Conservation (phyloP, 2,888 invertebrate genomes). For the Synergus gifuensis region DNA sequence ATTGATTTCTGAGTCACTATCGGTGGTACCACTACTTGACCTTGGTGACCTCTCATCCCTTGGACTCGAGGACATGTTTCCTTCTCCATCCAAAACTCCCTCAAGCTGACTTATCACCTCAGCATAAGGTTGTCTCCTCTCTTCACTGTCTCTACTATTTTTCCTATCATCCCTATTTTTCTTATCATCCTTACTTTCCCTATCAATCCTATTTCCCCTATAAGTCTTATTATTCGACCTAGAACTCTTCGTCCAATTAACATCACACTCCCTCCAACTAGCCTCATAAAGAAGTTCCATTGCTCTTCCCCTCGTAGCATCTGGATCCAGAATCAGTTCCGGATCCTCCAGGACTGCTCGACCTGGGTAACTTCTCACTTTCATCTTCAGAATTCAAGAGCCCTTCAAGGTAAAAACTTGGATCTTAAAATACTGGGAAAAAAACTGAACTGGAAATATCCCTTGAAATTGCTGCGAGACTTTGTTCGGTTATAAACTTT, state of each 20-base stretch:
- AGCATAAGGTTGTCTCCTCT: conserved; percentile 59
- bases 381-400: conserved; percentile 79
- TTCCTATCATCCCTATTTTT: conserved; percentile 47
- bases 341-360: conserved; percentile 85
- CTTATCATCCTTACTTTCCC: conserved; percentile 45
- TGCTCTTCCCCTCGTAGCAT: conserved; percentile 83
- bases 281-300: conserved; percentile 91
- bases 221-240: conserved; percentile 48
- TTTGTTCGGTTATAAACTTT: conserved; percentile 29
- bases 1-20: conserved; percentile 68
- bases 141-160: conserved; percentile 39
- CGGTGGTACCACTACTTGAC: conserved; percentile 68
- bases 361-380: conserved; percentile 91
- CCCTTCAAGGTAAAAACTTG: not conserved
- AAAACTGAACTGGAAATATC: not conserved
- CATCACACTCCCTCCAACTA: conserved; percentile 86
- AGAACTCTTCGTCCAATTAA: conserved; percentile 69
- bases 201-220: conserved; percentile 40
- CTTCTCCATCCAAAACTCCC: conserved; percentile 62
- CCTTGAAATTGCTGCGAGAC: not conserved
- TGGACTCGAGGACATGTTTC: conserved; percentile 38
- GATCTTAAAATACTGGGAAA: not conserved
- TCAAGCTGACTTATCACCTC: conserved; percentile 68
- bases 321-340: conserved; percentile 84
- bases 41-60: conserved; percentile 57